Conservation (phyloP, 2,888 invertebrate species). For the Dryococelus australis region DNA sequence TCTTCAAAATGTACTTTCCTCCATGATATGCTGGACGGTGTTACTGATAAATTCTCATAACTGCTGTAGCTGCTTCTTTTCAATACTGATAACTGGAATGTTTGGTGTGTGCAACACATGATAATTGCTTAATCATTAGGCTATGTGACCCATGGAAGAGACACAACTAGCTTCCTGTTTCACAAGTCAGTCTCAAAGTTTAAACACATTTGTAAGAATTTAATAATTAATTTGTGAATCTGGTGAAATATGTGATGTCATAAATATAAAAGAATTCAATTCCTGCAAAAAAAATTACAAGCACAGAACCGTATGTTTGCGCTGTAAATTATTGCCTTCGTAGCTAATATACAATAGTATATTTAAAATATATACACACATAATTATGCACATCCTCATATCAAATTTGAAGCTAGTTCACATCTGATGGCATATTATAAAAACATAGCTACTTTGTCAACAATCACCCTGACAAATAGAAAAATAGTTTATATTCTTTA, state of each 20-base stretch:
- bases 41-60: neutral
- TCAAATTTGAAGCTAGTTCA: neutral
- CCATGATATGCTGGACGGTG: neutral
- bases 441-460: conserved; percentile 21
- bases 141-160: neutral
- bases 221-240: neutral
- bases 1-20: neutral
- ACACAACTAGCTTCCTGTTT: neutral
- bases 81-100: neutral
- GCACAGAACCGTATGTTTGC: neutral
- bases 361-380: conserved; percentile 19
- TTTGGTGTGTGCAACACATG: neutral
- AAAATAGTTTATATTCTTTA: conserved; percentile 37
- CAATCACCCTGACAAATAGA: conserved; percentile 38
- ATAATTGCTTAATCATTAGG: neutral
- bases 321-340: conserved; percentile 19
- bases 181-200: neutral
- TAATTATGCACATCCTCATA: conserved; percentile 13
- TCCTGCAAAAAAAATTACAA: conserved; percentile 7
- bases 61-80: neutral
- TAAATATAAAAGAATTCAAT: neutral
- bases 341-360: neutral
- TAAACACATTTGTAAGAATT: neutral
- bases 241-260: neutral
- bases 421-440: neutral